These are phyloP conservation scores for Oreotragus oreotragus DNA, from an alignment of 2,113 vertebrate species.

Conservation along the genomic window DNA sequence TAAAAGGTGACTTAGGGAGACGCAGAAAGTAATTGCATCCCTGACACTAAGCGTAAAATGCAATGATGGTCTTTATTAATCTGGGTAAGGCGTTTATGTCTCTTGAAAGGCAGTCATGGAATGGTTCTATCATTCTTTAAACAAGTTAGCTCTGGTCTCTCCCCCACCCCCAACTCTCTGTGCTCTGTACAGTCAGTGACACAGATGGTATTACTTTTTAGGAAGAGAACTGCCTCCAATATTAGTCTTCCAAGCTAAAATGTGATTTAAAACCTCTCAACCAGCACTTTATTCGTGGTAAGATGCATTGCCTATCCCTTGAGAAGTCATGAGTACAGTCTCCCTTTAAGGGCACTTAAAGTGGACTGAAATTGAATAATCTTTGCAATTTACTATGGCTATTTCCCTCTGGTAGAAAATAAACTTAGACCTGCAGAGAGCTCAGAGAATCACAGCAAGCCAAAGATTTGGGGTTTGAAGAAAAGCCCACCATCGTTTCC, in stretches of 20 bases:
- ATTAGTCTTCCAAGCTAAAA: conserved; percentile 48
- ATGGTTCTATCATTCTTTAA: neutral
- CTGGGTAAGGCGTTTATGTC: neutral
- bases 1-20: neutral
- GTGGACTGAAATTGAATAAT: conserved; percentile 64
- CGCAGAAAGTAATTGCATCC: neutral
- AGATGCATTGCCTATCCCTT: conserved; percentile 38
- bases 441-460: conserved; percentile 6
- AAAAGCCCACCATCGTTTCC: neutral
- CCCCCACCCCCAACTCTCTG: neutral
- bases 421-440: neutral
- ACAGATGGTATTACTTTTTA: conserved; percentile 45
- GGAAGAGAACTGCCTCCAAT: neutral
- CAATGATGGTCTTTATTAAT: neutral
- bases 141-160: neutral
- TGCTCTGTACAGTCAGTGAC: neutral
- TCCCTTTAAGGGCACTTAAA: conserved; percentile 57
- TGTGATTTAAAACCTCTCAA: conserved; percentile 67
- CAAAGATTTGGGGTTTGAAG: conserved; percentile 13
- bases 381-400: conserved; percentile 51
- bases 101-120: neutral
- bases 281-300: conserved; percentile 27
- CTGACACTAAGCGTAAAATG: neutral
- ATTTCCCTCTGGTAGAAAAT: conserved; percentile 42
- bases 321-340: conserved; percentile 56